A percentile compares a stretch with the other conserved stretches of the same genome.
Conservation (phyloP, 2,113 vertebrate species). For the Dasyprocta punctata region DNA sequence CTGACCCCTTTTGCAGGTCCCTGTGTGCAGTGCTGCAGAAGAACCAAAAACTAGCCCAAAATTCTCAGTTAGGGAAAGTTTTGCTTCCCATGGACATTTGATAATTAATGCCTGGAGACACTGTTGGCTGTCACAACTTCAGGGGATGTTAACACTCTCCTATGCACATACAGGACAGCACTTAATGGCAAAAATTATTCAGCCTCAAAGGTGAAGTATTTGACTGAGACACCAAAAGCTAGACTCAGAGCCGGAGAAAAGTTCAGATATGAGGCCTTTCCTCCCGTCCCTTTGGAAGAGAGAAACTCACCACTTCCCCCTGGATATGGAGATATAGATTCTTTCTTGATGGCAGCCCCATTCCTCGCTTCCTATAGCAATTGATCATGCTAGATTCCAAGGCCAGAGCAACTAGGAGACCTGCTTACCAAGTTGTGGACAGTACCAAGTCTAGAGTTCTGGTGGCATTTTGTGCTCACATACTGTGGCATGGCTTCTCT, state of each 20-base stretch:
- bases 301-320: neutral
- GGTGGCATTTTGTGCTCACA: neutral
- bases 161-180: neutral
- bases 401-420: neutral
- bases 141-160: neutral
- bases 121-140: neutral
- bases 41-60: neutral
- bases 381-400: neutral
- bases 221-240: neutral
- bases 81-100: neutral
- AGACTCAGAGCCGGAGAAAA: neutral
- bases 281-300: neutral
- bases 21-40: neutral
- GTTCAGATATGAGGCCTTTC: neutral
- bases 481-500: fast-evolving
- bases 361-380: neutral
- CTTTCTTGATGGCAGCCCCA: neutral
- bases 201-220: neutral
- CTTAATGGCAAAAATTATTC: neutral
- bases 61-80: neutral
- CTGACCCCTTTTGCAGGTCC: neutral
- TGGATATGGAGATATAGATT: neutral
- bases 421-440: neutral
- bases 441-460: neutral
- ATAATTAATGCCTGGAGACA: neutral